Conservation (phyloP, 2,797 vertebrate species). For the Acrossocheilus wenchowensis region DNA sequence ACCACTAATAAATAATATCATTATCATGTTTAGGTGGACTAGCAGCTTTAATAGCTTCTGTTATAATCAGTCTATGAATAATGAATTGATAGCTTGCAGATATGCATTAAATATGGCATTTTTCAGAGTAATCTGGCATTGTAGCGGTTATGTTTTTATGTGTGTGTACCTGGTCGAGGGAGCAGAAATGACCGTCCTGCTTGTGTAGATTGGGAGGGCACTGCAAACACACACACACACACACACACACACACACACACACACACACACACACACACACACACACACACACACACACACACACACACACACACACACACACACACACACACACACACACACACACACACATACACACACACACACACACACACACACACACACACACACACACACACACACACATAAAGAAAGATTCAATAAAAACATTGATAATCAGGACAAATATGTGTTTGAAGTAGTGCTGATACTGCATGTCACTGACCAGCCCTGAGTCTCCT, state of each 20-base stretch:
- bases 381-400: too few relatives aligned
- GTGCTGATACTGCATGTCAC: conserved; percentile 5
- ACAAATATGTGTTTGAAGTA: background rate
- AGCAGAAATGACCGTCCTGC: conserved; percentile 93
- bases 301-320: conserved; percentile 52
- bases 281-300: conserved; percentile 27
- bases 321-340: conserved; percentile 52
- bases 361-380: conserved; percentile 7
- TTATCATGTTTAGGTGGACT: background rate
- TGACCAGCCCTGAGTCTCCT: conserved; percentile 96
- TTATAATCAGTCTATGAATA: background rate
- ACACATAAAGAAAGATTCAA: background rate
- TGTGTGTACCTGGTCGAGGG: conserved; percentile 87
- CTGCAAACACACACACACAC: conserved; percentile 74
- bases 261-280: conserved; percentile 44
- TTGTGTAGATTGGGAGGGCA: conserved; percentile 98
- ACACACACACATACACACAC: conserved; percentile 49
- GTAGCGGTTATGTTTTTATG: background rate
- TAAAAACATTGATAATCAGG: background rate
- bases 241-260: conserved; percentile 34
- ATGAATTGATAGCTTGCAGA: background rate
- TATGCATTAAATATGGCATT: background rate
- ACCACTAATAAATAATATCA: background rate
- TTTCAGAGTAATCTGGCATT: background rate
- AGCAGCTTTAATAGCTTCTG: background rate